A percentile compares a stretch with the other conserved stretches of the same genome.
Conservation (phyloP, 2,888 invertebrate species). For the Perithous albicinctus region DNA sequence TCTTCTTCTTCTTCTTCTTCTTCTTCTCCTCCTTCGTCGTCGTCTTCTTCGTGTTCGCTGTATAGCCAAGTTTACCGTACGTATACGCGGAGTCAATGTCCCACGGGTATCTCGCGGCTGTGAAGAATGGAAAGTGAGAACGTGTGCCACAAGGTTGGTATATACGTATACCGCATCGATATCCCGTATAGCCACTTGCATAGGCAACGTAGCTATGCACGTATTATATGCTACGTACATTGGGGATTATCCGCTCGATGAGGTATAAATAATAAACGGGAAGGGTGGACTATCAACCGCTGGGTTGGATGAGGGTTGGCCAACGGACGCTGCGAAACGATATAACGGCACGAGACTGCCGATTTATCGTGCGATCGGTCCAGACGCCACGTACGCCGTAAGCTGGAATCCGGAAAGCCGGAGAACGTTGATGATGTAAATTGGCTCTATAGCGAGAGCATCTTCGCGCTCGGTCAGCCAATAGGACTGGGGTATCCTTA, state of each 20-base stretch:
- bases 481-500: constrained; percentile 1
- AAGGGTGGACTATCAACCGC: constrained; percentile 50
- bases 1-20: not conserved
- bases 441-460: constrained; percentile 66
- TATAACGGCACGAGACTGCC: constrained; percentile 58
- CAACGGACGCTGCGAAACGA: constrained; percentile 46
- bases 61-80: constrained; percentile 44
- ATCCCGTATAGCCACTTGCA: not conserved
- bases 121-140: constrained; percentile 65
- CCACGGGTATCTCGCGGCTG: constrained; percentile 59
- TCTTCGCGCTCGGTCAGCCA: constrained; percentile 21
- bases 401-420: constrained; percentile 76
- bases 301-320: constrained; percentile 34
- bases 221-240: constrained; percentile 12
- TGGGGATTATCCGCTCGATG: constrained; percentile 44
- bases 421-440: constrained; percentile 74
- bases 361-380: constrained; percentile 67
- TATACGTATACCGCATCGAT: constrained; percentile 4
- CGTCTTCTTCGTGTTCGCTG: not conserved
- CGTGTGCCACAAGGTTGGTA: constrained; percentile 5
- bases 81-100: constrained; percentile 44
- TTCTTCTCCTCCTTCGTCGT: too few species aligned
- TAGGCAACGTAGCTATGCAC: not conserved
- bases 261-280: constrained; percentile 67
- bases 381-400: constrained; percentile 43